phyloP scores from a whole-genome alignment of 2,113 vertebrate genomes.

The Prolemur simus region DNA sequence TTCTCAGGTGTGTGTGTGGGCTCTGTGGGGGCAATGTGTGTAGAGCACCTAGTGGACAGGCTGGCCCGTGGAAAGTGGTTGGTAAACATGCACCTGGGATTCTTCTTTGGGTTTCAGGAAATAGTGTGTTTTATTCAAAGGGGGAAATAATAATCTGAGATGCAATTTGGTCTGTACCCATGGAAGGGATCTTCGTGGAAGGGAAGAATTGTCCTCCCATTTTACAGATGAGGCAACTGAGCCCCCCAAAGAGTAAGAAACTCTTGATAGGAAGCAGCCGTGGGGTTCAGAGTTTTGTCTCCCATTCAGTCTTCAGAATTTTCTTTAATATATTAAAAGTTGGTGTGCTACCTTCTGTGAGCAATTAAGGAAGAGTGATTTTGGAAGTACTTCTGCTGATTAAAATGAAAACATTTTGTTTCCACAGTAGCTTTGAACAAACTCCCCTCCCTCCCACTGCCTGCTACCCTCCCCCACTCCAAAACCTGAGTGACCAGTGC shows the following conservation, averaged over 20 bases:
- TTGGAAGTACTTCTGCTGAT: conserved; percentile 17
- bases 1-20: not conserved
- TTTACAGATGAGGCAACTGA: not conserved
- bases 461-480: too few relatives aligned
- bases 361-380: not conserved
- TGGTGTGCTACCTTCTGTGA: not conserved
- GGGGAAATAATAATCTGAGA: not conserved
- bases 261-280: not conserved
- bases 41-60: not conserved
- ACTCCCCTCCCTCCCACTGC: too few relatives aligned
- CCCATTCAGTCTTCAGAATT: not conserved
- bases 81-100: not conserved
- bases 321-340: not conserved
- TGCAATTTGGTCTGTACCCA: not conserved
- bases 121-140: not conserved
- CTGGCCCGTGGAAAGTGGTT: not conserved
- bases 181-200: not conserved
- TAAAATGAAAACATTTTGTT: not conserved
- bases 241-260: not conserved
- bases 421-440: not conserved
- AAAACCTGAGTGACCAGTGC: not conserved
- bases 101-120: not conserved
- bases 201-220: not conserved
- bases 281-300: not conserved
- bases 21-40: not conserved